Evolutionary conservation across 2,888 invertebrate genomes (phyloP).

Genomic region (Chydorus sphaericus): DNA sequence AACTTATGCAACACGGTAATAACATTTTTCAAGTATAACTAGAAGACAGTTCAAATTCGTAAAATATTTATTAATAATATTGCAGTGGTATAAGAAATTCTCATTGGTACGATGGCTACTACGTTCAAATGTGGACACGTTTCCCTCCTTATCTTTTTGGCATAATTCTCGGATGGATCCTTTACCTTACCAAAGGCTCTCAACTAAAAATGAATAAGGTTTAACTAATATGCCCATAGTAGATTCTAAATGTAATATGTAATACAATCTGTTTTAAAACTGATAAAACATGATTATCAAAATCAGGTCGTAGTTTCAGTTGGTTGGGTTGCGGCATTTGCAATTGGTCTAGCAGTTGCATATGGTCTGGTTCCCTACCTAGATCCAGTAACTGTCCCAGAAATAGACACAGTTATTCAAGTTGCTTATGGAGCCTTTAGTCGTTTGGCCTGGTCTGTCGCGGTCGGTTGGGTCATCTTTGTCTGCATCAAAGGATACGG

Average conservation of each 20-base stretch:
- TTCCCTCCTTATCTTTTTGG: constrained; percentile 67
- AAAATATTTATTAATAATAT: too few species aligned
- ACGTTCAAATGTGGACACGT: constrained; percentile 71
- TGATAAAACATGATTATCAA: too few species aligned
- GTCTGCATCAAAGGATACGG: constrained; percentile 57
- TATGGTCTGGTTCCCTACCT: background rate
- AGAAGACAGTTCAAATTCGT: too few species aligned
- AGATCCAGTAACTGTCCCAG: background rate
- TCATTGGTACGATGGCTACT: constrained; percentile 28
- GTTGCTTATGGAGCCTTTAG: background rate
- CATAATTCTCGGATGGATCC: constrained; percentile 56
- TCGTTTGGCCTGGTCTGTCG: background rate
- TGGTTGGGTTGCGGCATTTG: background rate
- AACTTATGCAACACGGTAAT: too few species aligned
- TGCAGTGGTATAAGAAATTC: too few species aligned
- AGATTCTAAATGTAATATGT: too few species aligned
- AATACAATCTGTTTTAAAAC: background rate
- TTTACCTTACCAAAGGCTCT: constrained; percentile 48
- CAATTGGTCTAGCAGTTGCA: background rate
- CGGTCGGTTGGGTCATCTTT: constrained; percentile 33
- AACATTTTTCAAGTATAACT: background rate
- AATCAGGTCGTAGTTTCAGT: background rate
- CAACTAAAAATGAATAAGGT: constrained; percentile 40
- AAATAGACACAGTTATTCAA: background rate
- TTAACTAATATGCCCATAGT: too few species aligned